A percentile compares a stretch with the other conserved stretches of the same genome.
Evolutionary conservation across 2,888 invertebrate genomes (phyloP).

Genomic region (Hirtodrosophila confusa): DNA sequence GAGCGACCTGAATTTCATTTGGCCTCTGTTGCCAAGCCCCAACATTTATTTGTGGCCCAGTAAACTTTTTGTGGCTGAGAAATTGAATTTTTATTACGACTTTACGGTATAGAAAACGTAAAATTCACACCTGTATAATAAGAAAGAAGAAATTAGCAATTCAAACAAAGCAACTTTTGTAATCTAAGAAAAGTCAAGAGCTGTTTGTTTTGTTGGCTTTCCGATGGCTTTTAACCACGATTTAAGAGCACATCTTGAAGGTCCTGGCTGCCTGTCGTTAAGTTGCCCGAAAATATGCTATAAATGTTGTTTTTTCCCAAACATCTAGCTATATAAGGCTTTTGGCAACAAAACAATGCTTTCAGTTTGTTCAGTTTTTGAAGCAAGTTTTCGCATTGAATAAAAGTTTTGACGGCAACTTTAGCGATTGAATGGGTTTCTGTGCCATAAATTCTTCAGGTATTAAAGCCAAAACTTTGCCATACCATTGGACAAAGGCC

Average conservation of each 20-base stretch:
- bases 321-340: background rate
- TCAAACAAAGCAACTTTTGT: conserved; percentile 58
- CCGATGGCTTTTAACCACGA: conserved; percentile 1
- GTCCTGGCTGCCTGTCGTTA: background rate
- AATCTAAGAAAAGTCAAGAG: conserved; percentile 39
- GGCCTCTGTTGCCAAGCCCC: conserved; percentile 38
- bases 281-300: conserved; percentile 1
- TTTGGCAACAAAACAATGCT: conserved; percentile 3
- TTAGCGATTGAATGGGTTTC: conserved; percentile 39
- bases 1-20: conserved; percentile 28
- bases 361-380: no score
- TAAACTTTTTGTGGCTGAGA: conserved; percentile 51
- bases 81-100: conserved; percentile 58
- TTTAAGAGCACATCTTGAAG: conserved; percentile 11
- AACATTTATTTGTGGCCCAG: conserved; percentile 68
- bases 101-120: background rate
- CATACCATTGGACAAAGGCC: conserved; percentile 5
- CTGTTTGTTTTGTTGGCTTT: conserved; percentile 29
- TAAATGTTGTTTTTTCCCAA: background rate
- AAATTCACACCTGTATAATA: conserved; percentile 38
- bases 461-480: conserved; percentile 15
- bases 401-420: conserved; percentile 45
- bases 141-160: conserved; percentile 57
- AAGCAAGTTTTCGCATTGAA: conserved; percentile 22
- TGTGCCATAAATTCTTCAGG: conserved; percentile 27